phyloP scores from a whole-genome alignment of 1,140 invertebrate genomes.

The Zelostemma sp. region DNA sequence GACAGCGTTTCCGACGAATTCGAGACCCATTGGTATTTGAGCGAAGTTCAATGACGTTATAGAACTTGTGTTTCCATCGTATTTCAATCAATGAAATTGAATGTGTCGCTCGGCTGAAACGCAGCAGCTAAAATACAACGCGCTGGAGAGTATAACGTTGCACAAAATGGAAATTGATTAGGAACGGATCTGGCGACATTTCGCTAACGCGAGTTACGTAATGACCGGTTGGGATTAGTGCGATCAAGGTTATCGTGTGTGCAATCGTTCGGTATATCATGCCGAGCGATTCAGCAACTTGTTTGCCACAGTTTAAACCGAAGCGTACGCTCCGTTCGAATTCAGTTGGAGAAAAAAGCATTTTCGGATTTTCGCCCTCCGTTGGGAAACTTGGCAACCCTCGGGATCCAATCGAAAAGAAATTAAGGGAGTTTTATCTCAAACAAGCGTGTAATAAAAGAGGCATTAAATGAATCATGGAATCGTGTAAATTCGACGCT shows the following conservation, averaged over 20 bases:
- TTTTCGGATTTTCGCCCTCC: neutral
- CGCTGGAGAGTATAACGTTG: slow-evolving; percentile 9
- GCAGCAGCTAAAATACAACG: slow-evolving; percentile 18
- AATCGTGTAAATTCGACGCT: slow-evolving; percentile 21
- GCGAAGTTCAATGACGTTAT: slow-evolving; percentile 9
- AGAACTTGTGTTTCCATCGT: too few relatives aligned
- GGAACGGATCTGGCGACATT: slow-evolving; percentile 30
- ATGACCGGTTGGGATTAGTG: slow-evolving; percentile 26
- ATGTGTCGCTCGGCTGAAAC: slow-evolving; percentile 16
- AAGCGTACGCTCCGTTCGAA: neutral
- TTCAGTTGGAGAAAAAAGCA: neutral
- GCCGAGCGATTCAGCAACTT: slow-evolving; percentile 6
- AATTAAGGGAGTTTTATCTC: slow-evolving; percentile 6
- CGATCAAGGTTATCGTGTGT: slow-evolving; percentile 29
- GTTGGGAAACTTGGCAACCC: neutral
- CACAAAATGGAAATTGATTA: slow-evolving; percentile 33
- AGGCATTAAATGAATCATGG: slow-evolving; percentile 30
- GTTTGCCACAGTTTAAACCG: neutral
- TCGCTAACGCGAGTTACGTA: slow-evolving; percentile 38
- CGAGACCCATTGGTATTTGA: too few relatives aligned
- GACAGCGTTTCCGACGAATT: too few relatives aligned
- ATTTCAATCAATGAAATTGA: slow-evolving; percentile 7
- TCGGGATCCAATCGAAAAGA: neutral
- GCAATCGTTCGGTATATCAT: slow-evolving; percentile 32
- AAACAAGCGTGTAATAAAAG: slow-evolving; percentile 24